Base-by-base conservation (phyloP, 2,113 vertebrate genomes). In the Caretta caretta region DNA sequence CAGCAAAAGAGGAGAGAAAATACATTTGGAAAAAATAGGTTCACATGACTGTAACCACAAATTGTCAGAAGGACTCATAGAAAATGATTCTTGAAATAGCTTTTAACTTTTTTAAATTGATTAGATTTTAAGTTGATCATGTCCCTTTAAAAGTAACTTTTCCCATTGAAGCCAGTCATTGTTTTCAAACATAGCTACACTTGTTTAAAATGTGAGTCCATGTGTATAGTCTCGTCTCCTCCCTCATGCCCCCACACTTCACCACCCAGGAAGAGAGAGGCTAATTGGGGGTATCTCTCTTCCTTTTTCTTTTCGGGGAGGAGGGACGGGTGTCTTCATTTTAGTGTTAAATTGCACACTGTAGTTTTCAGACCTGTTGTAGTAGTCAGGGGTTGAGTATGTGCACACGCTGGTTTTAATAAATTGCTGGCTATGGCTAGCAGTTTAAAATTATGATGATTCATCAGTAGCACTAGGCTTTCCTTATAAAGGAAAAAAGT, bases 391-490 rank as follows among this genome's bases (percentile, higher is more conserved):
- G 72, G 35, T 48, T 83, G 53, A 29, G 29, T 42, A 75, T 87
- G 12, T 90, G 80, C 82, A 42, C 82, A 35, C 27, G 4, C 93
- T 12, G n/a, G 53, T 27, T 54, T 94, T 72, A 88, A 91, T 88
- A 46, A 57, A 80, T 86, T 85, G 48, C 31, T 93, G 90, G 85
- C 93, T 86, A 72, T 86, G 86, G 56, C 10, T 84, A 11, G 85
- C 80, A 19, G 87, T 88, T 97, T 65, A 80, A 59, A 46, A 46
- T 42, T 25, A 0, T 62, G 84, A 72, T 96, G 90, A 94, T 75
- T 96, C 92, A 96, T 92, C 92, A 79, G 80, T 90, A 75, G 53
- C 86, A 80, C 93, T 95, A 93, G 75, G 72, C 88, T 92, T 80
- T 86, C 56, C 92, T 93, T 92, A 19, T 51, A 93, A 91, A 96